These are phyloP conservation scores for Oxycera nigricornis DNA, from an alignment of 2,888 invertebrate species.

Conservation along the genomic window DNA sequence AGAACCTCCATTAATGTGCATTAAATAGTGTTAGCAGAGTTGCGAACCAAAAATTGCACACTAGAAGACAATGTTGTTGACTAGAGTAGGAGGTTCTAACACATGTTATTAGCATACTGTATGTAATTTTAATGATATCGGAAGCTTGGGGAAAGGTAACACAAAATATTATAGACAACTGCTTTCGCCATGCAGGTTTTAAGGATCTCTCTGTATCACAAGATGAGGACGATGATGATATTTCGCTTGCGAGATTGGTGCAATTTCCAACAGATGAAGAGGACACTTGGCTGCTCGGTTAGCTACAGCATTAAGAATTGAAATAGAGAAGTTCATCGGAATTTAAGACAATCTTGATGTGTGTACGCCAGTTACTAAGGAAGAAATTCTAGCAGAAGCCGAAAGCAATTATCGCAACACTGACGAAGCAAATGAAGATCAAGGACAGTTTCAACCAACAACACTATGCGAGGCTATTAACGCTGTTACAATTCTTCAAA, in stretches of 20 bases:
- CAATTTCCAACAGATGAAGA: constrained; percentile 7
- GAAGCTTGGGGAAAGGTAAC: too few species aligned
- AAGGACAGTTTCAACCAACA: constrained; percentile 25
- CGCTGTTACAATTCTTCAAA: constrained; percentile 1
- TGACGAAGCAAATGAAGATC: constrained; percentile 12
- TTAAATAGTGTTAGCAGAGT: too few species aligned
- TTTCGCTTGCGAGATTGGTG: constrained; percentile 5
- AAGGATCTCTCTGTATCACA: background rate
- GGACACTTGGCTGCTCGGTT: constrained; percentile 14
- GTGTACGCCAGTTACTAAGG: background rate
- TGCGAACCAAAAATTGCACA: too few species aligned
- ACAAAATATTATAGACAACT: background rate
- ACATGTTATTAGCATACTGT: too few species aligned
- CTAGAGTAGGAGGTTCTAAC: too few species aligned
- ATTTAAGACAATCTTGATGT: constrained; percentile 19
- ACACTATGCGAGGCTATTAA: constrained; percentile 17
- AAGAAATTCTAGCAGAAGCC: constrained; percentile 11
- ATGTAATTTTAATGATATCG: too few species aligned
- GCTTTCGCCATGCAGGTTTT: constrained; percentile 20
- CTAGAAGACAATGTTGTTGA: too few species aligned
- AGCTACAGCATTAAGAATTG: background rate
- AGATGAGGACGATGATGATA: constrained; percentile 12
- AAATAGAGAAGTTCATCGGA: constrained; percentile 18
- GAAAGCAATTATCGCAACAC: constrained; percentile 18
- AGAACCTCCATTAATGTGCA: too few species aligned